These are phyloP conservation scores for Drosophila eohydei DNA, from an alignment of 2,888 invertebrate genomes.

Conservation along the genomic window DNA sequence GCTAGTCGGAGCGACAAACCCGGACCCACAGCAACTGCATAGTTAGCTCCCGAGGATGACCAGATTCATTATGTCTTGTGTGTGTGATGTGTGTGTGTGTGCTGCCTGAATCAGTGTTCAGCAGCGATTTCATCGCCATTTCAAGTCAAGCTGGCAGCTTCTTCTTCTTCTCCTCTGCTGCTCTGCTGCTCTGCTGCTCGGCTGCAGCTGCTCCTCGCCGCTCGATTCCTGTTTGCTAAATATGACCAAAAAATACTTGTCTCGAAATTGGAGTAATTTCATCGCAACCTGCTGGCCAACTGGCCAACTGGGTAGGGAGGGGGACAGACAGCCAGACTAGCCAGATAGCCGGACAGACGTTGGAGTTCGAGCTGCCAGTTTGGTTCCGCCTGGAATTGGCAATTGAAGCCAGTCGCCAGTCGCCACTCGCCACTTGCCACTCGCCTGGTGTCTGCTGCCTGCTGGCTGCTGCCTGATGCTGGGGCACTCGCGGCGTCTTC, in stretches of 20 bases:
- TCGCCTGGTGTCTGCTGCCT: background rate
- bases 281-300: constrained; percentile 50
- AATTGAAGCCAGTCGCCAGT: constrained; percentile 28
- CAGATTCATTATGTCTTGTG: background rate
- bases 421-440: background rate
- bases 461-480: background rate
- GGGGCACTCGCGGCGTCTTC: constrained; percentile 17
- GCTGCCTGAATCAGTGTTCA: constrained; percentile 21
- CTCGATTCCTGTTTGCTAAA: constrained; percentile 79
- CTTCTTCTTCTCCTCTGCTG: background rate
- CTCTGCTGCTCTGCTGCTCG: background rate
- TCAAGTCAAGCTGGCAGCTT: constrained; percentile 67
- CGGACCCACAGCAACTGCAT: constrained; percentile 10
- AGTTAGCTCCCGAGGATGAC: constrained; percentile 4
- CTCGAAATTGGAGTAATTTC: constrained; percentile 82
- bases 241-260: constrained; percentile 79
- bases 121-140: constrained; percentile 82
- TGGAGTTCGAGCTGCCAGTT: constrained; percentile 8
- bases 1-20: constrained; percentile 1
- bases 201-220: constrained; percentile 8
- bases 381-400: constrained; percentile 71
- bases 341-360: background rate
- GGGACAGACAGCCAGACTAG: background rate
- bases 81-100: background rate
- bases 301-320: constrained; percentile 12